phyloP scores from a whole-genome alignment of 2,888 invertebrate genomes.

The Drosophila meridiana region DNA sequence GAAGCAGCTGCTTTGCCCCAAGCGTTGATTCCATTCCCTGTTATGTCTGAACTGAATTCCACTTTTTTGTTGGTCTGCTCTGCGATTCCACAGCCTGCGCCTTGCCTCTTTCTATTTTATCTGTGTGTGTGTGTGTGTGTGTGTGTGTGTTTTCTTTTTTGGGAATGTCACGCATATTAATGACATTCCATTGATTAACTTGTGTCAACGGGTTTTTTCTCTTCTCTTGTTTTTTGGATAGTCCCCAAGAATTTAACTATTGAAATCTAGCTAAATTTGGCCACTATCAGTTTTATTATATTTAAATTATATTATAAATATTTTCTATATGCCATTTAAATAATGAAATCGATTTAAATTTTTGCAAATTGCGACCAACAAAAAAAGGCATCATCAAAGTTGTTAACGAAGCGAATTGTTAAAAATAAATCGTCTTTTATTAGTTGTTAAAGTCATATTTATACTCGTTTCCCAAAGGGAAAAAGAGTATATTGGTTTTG shows the following conservation, averaged over 20 bases:
- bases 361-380: no score
- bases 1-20: constrained; percentile 61
- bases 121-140: not conserved
- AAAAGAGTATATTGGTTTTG: no score
- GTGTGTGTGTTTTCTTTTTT: constrained; percentile 5
- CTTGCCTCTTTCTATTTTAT: not conserved
- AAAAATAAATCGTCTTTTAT: no score
- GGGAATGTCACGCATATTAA: constrained; percentile 66
- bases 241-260: constrained; percentile 31
- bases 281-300: not conserved
- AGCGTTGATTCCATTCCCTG: not conserved
- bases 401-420: no score
- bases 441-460: no score
- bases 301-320: not conserved
- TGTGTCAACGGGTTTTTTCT: constrained; percentile 32
- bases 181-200: constrained; percentile 75
- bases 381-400: no score
- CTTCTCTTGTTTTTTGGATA: not conserved
- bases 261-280: constrained; percentile 11
- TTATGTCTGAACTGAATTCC: constrained; percentile 1
- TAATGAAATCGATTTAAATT: no score
- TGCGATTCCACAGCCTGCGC: constrained; percentile 19
- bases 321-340: no score
- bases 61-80: constrained; percentile 6
- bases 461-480: no score